These are phyloP conservation scores for Caracal caracal DNA, from an alignment of 2,113 vertebrate species.

Conservation along the genomic window DNA sequence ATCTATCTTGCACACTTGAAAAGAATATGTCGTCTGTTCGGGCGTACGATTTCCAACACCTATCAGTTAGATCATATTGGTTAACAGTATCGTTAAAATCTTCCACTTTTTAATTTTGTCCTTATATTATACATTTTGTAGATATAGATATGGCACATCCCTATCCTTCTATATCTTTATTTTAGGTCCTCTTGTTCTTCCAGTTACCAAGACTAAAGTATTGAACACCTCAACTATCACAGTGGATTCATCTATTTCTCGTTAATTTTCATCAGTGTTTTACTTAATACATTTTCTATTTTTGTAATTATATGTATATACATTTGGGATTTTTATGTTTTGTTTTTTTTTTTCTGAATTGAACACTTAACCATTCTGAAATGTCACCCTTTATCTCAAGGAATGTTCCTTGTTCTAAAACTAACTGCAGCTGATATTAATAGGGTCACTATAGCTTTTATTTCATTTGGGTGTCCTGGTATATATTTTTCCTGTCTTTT, in stretches of 20 bases:
- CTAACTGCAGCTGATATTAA: background rate
- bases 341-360: background rate
- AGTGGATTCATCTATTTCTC: background rate
- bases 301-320: background rate
- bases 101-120: background rate
- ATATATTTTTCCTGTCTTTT: background rate
- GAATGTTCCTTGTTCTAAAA: background rate
- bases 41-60: background rate
- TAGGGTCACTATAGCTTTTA: background rate
- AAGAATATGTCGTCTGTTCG: background rate
- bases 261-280: background rate
- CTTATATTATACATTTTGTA: background rate
- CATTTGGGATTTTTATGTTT: background rate
- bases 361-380: background rate
- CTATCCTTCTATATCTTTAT: background rate
- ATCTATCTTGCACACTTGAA: background rate
- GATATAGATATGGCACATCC: background rate
- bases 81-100: background rate
- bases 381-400: background rate
- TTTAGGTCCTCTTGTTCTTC: background rate
- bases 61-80: background rate
- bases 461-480: background rate
- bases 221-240: background rate
- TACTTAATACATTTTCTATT: background rate
- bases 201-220: background rate